Percentiles rank a stretch among this genome's conserved stretches.
phyloP scores from a whole-genome alignment of 1,140 invertebrate species.

The Penaeus chinensis region DNA sequence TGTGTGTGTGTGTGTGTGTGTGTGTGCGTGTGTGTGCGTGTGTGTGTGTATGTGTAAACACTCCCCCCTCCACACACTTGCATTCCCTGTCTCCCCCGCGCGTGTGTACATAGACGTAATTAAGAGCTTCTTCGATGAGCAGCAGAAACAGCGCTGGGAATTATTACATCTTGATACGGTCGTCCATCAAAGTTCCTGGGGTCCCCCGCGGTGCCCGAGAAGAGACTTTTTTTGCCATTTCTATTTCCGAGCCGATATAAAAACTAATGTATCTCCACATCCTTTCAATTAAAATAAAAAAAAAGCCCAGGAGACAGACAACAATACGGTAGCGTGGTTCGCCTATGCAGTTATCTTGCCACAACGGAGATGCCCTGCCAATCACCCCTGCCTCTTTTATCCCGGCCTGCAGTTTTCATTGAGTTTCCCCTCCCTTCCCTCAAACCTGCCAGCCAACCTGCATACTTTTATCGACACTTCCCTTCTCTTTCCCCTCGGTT shows the following conservation, averaged over 20 bases:
- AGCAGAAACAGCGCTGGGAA: too few species aligned
- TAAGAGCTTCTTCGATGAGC: too few species aligned
- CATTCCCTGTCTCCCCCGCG: too few species aligned
- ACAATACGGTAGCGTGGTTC: slow-evolving; percentile 38
- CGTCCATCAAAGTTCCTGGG: too few species aligned
- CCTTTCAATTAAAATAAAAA: slow-evolving; percentile 54
- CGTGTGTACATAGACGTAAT: too few species aligned
- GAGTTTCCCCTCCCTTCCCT: slow-evolving; percentile 55
- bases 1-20: too few species aligned
- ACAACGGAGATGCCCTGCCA: slow-evolving; percentile 56
- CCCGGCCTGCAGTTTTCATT: slow-evolving; percentile 57
- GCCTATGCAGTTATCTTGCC: slow-evolving; percentile 57
- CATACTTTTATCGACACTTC: slow-evolving; percentile 60
- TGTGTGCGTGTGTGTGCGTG: too few species aligned
- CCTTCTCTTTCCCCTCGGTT: slow-evolving; percentile 56
- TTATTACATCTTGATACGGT: too few species aligned
- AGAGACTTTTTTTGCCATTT: background rate
- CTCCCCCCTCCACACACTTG: too few species aligned
- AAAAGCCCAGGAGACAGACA: slow-evolving; percentile 43
- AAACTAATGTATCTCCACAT: slow-evolving; percentile 49
- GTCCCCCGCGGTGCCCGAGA: too few species aligned
- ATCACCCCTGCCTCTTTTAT: slow-evolving; percentile 51
- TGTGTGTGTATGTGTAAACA: too few species aligned
- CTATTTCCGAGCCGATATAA: slow-evolving; percentile 20
- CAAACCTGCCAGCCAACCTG: slow-evolving; percentile 55